phyloP scores from a whole-genome alignment of 2,888 invertebrate genomes.

The Heliconius ismenius region DNA sequence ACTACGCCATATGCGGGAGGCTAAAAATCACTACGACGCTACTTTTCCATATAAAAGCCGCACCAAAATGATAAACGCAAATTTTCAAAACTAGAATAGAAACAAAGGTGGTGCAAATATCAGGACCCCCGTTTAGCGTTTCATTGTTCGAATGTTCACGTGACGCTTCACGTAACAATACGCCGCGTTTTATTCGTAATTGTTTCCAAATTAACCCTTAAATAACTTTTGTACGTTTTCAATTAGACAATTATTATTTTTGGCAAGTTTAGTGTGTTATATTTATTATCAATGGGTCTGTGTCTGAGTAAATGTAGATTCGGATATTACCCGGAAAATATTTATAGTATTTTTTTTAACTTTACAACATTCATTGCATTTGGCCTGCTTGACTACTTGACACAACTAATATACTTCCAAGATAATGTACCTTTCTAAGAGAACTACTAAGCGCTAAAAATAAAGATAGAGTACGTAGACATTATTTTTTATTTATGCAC shows the following conservation, averaged over 20 bases:
- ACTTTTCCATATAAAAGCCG: not conserved
- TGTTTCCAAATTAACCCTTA: conserved; percentile 34
- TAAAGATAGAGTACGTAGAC: no score
- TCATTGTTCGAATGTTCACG: conserved; percentile 20
- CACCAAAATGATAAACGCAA: not conserved
- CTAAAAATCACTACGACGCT: not conserved
- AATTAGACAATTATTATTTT: not conserved
- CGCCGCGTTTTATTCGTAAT: conserved; percentile 28
- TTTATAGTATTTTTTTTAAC: no score
- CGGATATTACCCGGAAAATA: not conserved
- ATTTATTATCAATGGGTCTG: not conserved
- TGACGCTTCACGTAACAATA: conserved; percentile 25
- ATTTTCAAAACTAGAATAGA: conserved; percentile 1
- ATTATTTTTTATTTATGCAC: no score
- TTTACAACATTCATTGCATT: no score
- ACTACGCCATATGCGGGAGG: not conserved
- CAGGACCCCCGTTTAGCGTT: conserved; percentile 15
- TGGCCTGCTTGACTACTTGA: no score
- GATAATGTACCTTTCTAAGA: no score
- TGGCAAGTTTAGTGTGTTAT: not conserved
- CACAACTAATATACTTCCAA: no score
- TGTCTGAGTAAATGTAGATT: not conserved
- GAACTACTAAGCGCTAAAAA: no score
- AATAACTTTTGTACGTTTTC: conserved; percentile 7
- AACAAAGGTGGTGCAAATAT: conserved; percentile 15